Conservation (phyloP, 2,113 vertebrate genomes). For the Poeciliopsis turrubarensis region DNA sequence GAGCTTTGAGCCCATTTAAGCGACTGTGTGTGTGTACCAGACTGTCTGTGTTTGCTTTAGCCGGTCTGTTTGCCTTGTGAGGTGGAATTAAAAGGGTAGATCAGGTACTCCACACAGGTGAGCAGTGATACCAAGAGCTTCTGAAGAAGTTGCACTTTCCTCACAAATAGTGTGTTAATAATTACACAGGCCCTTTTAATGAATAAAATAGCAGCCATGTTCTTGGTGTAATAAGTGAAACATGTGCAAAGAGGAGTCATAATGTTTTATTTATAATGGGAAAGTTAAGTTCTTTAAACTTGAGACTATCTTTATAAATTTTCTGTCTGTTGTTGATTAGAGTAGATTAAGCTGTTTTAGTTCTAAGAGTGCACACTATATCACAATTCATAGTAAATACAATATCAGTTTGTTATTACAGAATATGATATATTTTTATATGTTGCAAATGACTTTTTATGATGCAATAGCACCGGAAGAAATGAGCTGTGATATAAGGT, state of each 20-base stretch:
- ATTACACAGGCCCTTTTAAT: background rate
- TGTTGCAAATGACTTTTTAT: background rate
- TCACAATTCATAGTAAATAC: background rate
- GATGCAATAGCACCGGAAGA: background rate
- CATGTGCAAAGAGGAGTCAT: background rate
- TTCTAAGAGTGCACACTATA: background rate
- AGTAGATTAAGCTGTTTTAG: background rate
- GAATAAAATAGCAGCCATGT: background rate
- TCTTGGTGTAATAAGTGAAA: background rate
- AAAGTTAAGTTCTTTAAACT: background rate
- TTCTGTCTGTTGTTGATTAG: background rate
- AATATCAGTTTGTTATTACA: background rate
- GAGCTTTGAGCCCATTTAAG: constrained; percentile 38
- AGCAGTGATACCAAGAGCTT: background rate
- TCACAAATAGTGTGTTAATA: background rate
- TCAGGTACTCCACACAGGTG: background rate
- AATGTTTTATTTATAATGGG: background rate
- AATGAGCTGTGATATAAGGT: too few relatives aligned
- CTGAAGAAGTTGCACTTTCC: background rate
- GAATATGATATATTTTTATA: background rate
- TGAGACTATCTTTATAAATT: background rate
- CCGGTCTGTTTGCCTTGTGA: background rate
- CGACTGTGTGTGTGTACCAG: background rate
- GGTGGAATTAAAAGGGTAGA: background rate
- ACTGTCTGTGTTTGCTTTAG: background rate